phyloP scores from a whole-genome alignment of 2,113 vertebrate species.

The Pachypanchax playfairii region DNA sequence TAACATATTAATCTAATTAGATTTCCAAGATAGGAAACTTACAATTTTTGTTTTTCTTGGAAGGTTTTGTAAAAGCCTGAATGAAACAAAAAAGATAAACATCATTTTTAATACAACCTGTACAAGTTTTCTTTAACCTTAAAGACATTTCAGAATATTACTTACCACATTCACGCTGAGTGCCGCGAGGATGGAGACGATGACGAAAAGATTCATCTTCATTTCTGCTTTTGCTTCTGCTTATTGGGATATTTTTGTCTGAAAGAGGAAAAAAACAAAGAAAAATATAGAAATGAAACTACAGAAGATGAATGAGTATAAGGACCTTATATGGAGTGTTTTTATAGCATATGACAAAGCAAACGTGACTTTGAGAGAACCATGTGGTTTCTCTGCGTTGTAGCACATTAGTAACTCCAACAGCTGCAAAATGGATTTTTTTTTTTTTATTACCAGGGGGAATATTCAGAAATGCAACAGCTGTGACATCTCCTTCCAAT shows the following conservation, averaged over 20 bases:
- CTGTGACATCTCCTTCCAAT: too few species aligned
- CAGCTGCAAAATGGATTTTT: too few species aligned
- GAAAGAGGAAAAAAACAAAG: conserved; percentile 13
- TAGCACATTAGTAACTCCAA: too few species aligned
- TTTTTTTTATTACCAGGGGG: too few species aligned
- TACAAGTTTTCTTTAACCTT: background rate
- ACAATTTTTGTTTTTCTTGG: conserved; percentile 12
- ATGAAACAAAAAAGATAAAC: conserved; percentile 26
- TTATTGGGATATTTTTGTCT: conserved; percentile 50
- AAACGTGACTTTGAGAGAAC: background rate
- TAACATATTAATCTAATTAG: too few species aligned
- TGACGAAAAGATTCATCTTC: conserved; percentile 66
- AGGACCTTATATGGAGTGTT: conserved; percentile 46
- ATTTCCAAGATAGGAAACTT: background rate
- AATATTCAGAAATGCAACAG: too few species aligned
- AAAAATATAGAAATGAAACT: conserved; percentile 39
- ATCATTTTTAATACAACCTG: background rate
- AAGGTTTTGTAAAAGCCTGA: conserved; percentile 44
- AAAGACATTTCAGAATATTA: conserved; percentile 15
- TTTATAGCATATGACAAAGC: background rate
- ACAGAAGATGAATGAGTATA: background rate
- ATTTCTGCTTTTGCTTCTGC: conserved; percentile 54
- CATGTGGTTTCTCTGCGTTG: background rate
- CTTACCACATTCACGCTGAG: conserved; percentile 58
- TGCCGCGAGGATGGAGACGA: conserved; percentile 27